Evolutionary conservation across 2,797 vertebrate species (phyloP), one percentile per base, ranked within the genome.

Genomic region (Protonibea diacanthus): DNA sequence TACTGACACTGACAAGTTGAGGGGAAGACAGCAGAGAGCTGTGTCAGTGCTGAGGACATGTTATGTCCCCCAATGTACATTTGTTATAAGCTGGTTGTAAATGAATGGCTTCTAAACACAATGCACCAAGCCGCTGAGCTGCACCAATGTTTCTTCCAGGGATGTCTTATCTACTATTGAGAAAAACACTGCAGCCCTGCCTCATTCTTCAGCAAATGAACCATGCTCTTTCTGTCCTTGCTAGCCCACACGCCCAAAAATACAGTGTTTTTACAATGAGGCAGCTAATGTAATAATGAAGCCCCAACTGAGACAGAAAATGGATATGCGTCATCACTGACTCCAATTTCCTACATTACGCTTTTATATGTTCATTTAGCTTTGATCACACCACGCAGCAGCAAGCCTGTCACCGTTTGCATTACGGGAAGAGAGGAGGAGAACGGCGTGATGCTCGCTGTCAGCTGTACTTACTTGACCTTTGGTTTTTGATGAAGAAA

Each of bases 401-500:
- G 44, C 11, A 10, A n/a, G 45, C 20, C 40, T 61, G 38, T 77
- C 17, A 23, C 23, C 52, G 69, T 65, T 66, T 58, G 66, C 38
- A 48, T 63, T 60, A 61, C 21, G 42, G 45, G 51, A 69, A 4
- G 1, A 57, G 51, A 58, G 17, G 52, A 57, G 17, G 29, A 33
- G 29, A 60, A 2, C 0, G 2, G 14, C 0, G 38, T 8, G 60
- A 45, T 5, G 55, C 7, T 63, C 52, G 53, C 48, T 9, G 42
- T 5, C 3, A 2, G 61, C 38, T 78, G 60, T 88, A 95, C 96
- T 96, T 94, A 96, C 96, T 96, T 92, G 96, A 96, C 94, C 96
- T 95, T 94, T 96, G 96, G 94, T 96, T 96, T 93, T 96, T 96
- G 93, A 96, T 96, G 93, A 96, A 96, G 91, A 96, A 96, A 70